These are phyloP conservation scores for Aleadryas rufinucha DNA, from an alignment of 2,113 vertebrate genomes.

Conservation along the genomic window DNA sequence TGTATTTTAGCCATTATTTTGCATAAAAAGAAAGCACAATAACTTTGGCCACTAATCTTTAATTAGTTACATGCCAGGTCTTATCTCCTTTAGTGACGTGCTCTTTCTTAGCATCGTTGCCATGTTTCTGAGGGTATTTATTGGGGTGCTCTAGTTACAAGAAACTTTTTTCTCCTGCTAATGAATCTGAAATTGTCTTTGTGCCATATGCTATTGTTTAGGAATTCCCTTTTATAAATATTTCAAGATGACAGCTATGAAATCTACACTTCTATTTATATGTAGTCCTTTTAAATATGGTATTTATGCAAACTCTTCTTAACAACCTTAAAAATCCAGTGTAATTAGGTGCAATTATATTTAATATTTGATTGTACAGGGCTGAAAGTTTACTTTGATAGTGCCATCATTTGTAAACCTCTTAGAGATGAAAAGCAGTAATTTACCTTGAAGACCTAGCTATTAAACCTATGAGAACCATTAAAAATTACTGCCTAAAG, in stretches of 20 bases:
- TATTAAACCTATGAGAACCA: neutral
- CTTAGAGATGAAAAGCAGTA: constrained; percentile 18
- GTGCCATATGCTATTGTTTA: neutral
- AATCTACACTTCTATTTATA: neutral
- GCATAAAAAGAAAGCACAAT: neutral
- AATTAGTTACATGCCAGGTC: neutral
- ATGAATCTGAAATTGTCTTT: neutral
- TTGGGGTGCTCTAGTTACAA: neutral
- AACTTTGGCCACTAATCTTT: neutral
- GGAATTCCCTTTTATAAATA: neutral
- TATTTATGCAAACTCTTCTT: constrained; percentile 20
- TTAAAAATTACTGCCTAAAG: constrained; percentile 1
- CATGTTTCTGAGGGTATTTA: neutral
- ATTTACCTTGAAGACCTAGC: neutral
- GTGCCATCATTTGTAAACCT: constrained; percentile 16
- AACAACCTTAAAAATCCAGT: neutral
- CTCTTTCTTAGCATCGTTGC: neutral
- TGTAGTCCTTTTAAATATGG: neutral
- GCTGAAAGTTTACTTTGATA: neutral
- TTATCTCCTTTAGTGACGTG: neutral
- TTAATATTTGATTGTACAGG: constrained; percentile 16
- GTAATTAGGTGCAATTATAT: constrained; percentile 26
- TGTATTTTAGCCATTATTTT: neutral
- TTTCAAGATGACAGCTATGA: neutral
- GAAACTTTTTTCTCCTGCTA: neutral